Conservation (phyloP, 2,888 invertebrate genomes). For the Ectropis crepuscularia region DNA sequence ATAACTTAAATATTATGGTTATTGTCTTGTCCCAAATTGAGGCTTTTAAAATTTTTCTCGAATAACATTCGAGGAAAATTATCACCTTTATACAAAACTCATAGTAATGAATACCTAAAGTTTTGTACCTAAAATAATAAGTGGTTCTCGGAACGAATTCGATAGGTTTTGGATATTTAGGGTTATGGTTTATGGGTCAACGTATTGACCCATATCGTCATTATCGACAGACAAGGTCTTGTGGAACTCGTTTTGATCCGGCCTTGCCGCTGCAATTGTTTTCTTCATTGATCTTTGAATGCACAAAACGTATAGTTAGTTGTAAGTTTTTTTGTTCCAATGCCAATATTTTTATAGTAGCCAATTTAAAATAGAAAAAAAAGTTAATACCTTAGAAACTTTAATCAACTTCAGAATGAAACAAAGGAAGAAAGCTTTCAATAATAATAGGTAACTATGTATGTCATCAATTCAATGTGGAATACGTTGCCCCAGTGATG, state of each 20-base stretch:
- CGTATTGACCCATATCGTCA: slow-evolving; percentile 19
- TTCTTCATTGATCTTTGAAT: background rate
- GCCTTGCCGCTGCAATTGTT: slow-evolving; percentile 6
- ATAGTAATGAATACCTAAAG: background rate
- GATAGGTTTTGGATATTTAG: slow-evolving; percentile 11
- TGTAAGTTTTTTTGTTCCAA: too few species aligned
- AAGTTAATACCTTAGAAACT: too few species aligned
- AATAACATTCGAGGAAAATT: background rate
- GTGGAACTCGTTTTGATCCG: slow-evolving; percentile 12
- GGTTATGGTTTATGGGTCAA: slow-evolving; percentile 22
- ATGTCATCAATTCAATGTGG: too few species aligned
- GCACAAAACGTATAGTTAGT: background rate
- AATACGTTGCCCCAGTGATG: too few species aligned
- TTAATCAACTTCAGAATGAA: too few species aligned
- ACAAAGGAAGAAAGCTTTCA: too few species aligned
- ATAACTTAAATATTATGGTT: too few species aligned
- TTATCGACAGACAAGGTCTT: slow-evolving; percentile 13
- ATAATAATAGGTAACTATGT: too few species aligned
- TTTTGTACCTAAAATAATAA: slow-evolving; percentile 1
- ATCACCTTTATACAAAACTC: background rate
- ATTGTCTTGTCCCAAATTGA: too few species aligned
- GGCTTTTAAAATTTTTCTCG: too few species aligned
- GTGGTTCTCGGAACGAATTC: slow-evolving; percentile 8
- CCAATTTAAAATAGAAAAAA: too few species aligned
- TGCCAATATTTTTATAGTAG: too few species aligned